Evolutionary conservation across 2,888 invertebrate genomes (phyloP).

Genomic region (Mesorhabditis belari): DNA sequence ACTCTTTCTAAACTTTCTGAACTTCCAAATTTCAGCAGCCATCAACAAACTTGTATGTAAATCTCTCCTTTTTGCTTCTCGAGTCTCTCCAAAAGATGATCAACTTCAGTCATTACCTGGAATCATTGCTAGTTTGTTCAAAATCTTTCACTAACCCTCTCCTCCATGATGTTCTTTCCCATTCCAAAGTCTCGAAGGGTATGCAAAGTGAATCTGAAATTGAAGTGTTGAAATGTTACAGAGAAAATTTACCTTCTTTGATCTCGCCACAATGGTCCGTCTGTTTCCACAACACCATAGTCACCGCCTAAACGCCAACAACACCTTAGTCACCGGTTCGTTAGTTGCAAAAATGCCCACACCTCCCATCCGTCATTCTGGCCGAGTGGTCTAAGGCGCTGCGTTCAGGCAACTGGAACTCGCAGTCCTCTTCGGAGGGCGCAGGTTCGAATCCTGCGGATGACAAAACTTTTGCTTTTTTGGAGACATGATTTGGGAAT

Average conservation of each 20-base stretch:
- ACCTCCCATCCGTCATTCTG: constrained; percentile 17
- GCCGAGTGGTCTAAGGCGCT: constrained; percentile 78
- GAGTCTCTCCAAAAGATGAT: background rate
- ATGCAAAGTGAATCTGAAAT: background rate
- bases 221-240: background rate
- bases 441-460: too few species aligned
- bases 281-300: background rate
- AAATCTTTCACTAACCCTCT: background rate
- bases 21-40: background rate
- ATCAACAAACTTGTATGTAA: too few species aligned
- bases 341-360: background rate
- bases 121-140: background rate
- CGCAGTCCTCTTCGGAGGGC: too few species aligned
- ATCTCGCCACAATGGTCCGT: background rate
- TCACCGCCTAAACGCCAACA: background rate
- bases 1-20: background rate
- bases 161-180: background rate
- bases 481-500: too few species aligned
- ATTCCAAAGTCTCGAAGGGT: background rate
- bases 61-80: background rate
- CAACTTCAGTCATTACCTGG: background rate
- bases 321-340: background rate
- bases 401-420: too few species aligned
- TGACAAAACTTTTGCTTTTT: too few species aligned
- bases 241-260: background rate